phyloP scores from a whole-genome alignment of 2,888 invertebrate species.

The Napeogenes inachia region DNA sequence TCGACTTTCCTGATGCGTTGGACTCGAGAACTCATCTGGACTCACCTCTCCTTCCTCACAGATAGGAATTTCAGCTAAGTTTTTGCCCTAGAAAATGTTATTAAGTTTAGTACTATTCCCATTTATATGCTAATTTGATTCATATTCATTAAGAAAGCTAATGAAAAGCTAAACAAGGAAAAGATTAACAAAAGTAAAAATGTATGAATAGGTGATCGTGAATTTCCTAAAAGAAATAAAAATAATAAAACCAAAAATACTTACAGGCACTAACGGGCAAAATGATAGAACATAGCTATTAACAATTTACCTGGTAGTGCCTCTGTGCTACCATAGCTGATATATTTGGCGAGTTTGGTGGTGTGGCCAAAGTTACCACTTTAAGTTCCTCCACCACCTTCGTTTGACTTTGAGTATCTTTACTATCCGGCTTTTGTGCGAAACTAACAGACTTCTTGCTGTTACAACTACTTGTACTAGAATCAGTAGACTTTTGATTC shows the following conservation, averaged over 20 bases:
- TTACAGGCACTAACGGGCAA: conserved; percentile 69
- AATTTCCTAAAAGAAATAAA: conserved; percentile 32
- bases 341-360: conserved; percentile 86
- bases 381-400: conserved; percentile 74
- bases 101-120: conserved; percentile 15
- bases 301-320: conserved; percentile 75
- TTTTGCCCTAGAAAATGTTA: conserved; percentile 66
- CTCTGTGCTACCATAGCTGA: conserved; percentile 79
- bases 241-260: conserved; percentile 59
- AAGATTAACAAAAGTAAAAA: conserved; percentile 17
- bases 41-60: conserved; percentile 80
- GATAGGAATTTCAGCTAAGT: conserved; percentile 80
- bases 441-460: conserved; percentile 88
- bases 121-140: neutral
- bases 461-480: conserved; percentile 77
- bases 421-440: conserved; percentile 76
- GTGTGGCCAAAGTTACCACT: conserved; percentile 74
- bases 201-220: neutral
- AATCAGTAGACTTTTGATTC: conserved; percentile 77
- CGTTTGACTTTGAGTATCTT: conserved; percentile 54
- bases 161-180: conserved; percentile 21
- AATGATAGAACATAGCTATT: conserved; percentile 49
- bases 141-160: conserved; percentile 16
- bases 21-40: conserved; percentile 78
- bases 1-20: conserved; percentile 60